Evolutionary conservation across 2,113 vertebrate species (phyloP), one percentile per base, ranked within the genome.

Genomic region (Apus apus): DNA sequence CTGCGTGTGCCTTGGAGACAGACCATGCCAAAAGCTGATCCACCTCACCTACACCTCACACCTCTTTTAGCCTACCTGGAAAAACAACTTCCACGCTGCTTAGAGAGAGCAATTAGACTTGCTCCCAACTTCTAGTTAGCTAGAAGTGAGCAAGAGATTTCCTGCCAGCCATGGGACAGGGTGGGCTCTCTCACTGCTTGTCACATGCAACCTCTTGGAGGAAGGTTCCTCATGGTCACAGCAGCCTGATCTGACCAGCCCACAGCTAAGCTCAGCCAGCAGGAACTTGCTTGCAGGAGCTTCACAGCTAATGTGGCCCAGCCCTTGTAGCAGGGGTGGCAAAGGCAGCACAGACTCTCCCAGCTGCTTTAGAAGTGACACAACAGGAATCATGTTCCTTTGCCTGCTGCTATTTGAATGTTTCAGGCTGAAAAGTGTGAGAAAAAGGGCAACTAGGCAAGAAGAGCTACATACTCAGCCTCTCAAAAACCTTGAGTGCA

Each of bases 381-480:
- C 34, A 68, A 61, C 13, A 84, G 26, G 15, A 40, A 74, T 18
- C 18, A 15, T 0, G 0, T 13, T 54, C 12, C 25, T 74, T 78
- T 75, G 7, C 22, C 45, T 80, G 32, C 30, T 65, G n/a, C 40
- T 48, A 6, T 25, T 75, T 45, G n/a, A 79, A 79, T 22, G 5
- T 18, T 60, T 45, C 67, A 76, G 26, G 27, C 13, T 50, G 29
- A 61, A 80, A 90, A 68, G 14, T 6, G 12, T 15, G 13, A 38
- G 18, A 38, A 89, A 79, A 91, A 56, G 13, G 15, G 18, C 12
- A 82, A 18, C 15, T 9, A 5, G 0, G 0, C 18, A 38, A 57
- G 8, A 38, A 1, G 18, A 79, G 22, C 1, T 0, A 95, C 96
- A 21, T 97, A 97, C 96, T 83, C 58, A 97, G 95, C 85, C 96